Evolutionary conservation across 2,113 vertebrate species (phyloP).

Genomic region (Hipposideros armiger): DNA sequence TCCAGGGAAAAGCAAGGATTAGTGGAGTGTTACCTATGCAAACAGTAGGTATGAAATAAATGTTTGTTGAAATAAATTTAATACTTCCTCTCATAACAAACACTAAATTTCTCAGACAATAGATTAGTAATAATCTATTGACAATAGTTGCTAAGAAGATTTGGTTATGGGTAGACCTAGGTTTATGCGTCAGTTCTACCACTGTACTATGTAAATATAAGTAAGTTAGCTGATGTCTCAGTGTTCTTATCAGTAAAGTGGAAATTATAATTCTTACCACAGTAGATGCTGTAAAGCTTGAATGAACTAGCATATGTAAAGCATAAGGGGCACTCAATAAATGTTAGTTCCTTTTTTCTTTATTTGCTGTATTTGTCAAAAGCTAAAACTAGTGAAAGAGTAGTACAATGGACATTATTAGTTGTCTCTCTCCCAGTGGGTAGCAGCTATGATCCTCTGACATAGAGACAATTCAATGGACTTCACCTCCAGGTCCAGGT

Average conservation of each 20-base stretch:
- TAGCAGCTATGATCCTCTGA: not conserved
- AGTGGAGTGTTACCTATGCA: not conserved
- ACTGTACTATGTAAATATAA: not conserved
- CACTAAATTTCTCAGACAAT: not conserved
- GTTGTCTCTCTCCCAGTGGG: not conserved
- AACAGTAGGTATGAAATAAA: not conserved
- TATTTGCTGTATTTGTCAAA: not conserved
- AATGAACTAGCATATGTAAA: not conserved
- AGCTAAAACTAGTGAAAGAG: not conserved
- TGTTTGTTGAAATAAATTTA: not conserved
- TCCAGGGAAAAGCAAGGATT: not conserved
- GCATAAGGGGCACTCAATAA: not conserved
- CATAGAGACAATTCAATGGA: not conserved
- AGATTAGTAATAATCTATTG: not conserved
- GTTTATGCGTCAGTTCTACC: not conserved
- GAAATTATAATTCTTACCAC: not conserved
- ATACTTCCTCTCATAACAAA: not conserved
- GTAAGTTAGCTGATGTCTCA: not conserved
- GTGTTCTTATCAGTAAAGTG: constrained; percentile 27
- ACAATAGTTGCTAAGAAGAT: not conserved
- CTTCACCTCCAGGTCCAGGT: not conserved
- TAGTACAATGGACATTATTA: not conserved
- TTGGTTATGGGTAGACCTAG: not conserved
- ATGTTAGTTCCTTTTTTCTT: not conserved
- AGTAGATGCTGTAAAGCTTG: not conserved